A percentile compares a stretch with the other conserved stretches of the same genome.
These are phyloP conservation scores for Sthenelais limicola DNA, from an alignment of 2,888 invertebrate genomes.

Conservation along the genomic window DNA sequence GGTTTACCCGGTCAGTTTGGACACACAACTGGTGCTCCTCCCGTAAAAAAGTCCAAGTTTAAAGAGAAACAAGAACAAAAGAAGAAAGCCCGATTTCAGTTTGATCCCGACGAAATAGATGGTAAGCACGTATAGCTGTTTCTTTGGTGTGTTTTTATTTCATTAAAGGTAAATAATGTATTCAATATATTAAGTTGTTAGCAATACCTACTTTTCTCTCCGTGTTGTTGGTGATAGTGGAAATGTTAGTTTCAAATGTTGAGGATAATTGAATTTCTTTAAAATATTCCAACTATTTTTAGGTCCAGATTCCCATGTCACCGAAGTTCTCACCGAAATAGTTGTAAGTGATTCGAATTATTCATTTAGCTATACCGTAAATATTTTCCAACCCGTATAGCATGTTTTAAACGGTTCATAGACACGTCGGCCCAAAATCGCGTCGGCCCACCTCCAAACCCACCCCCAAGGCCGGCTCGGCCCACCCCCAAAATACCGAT, in stretches of 20 bases:
- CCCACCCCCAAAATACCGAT: too few relatives aligned
- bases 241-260: too few relatives aligned
- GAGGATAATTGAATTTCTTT: too few relatives aligned
- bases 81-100: not conserved
- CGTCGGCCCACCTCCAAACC: too few relatives aligned
- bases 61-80: slow-evolving; percentile 48
- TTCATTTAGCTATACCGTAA: not conserved
- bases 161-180: too few relatives aligned
- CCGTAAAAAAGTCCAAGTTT: slow-evolving; percentile 59
- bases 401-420: too few relatives aligned
- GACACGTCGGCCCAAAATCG: too few relatives aligned
- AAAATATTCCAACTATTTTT: slow-evolving; percentile 2
- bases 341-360: slow-evolving; percentile 57
- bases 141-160: too few relatives aligned
- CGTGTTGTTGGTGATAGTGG: too few relatives aligned
- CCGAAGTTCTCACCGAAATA: slow-evolving; percentile 63
- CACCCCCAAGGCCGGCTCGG: too few relatives aligned
- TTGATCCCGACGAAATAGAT: slow-evolving; percentile 51
- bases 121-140: slow-evolving; percentile 53
- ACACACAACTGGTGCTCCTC: slow-evolving; percentile 45
- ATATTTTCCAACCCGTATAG: not conserved
- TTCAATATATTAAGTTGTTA: too few relatives aligned
- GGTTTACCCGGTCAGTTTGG: slow-evolving; percentile 8
- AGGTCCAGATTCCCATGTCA: slow-evolving; percentile 61
- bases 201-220: too few relatives aligned